phyloP scores from a whole-genome alignment of 2,797 vertebrate genomes.

The Crocodylus rhombifer region DNA sequence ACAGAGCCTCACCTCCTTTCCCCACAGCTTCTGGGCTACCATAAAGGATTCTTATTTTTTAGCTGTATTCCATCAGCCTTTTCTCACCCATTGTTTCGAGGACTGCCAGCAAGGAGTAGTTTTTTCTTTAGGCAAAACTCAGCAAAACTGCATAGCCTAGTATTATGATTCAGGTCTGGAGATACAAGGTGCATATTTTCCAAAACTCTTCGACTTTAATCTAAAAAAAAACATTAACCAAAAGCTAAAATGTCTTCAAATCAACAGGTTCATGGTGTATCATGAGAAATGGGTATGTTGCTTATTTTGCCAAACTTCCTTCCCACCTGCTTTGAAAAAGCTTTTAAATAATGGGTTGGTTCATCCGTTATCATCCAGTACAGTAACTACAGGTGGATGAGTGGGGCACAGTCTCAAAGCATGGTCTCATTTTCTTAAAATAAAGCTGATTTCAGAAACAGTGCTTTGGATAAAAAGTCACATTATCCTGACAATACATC shows the following conservation, averaged over 20 bases:
- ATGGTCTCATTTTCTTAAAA: slow-evolving; percentile 8
- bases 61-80: not conserved
- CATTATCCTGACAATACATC: slow-evolving; percentile 21
- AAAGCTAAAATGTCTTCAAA: not conserved
- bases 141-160: not conserved
- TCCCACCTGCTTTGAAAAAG: not conserved
- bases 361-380: not conserved
- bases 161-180: not conserved
- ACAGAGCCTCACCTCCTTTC: too few relatives aligned
- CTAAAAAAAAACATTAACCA: not conserved
- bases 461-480: not conserved
- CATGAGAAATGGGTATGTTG: not conserved
- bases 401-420: not conserved
- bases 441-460: not conserved
- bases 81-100: not conserved
- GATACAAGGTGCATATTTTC: too few relatives aligned
- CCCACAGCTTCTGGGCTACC: too few relatives aligned
- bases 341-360: not conserved
- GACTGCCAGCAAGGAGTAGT: not conserved
- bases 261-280: not conserved
- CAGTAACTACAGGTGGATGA: not conserved
- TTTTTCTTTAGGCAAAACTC: not conserved
- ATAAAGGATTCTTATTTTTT: too few relatives aligned
- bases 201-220: too few relatives aligned
- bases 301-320: not conserved